Base-by-base conservation (phyloP, 2,797 vertebrate species). In the Malacoraja senta region DNA sequence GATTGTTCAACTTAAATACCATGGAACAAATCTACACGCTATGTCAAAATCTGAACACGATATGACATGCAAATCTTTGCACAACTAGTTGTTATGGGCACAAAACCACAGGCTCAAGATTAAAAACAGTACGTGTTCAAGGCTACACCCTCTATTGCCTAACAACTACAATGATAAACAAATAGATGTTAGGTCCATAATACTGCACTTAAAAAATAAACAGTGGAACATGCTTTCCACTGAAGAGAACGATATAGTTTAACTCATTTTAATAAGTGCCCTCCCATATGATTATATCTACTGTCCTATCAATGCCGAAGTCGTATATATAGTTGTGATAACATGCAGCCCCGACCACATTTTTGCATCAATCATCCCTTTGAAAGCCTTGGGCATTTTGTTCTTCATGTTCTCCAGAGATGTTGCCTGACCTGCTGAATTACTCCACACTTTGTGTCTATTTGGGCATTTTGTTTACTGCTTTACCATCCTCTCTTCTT, bases 91-190 rank as follows among this genome's bases (percentile, higher is more conserved):
- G 83, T 63, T 86, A 63, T 65, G n/a, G 29, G 63, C 61, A 35
- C 68, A 88, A 88, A 88, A 68, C 84, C 84, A 88, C 84, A 88
- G 63, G 84, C 63, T 88, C 84, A 63, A 88, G 17, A 35, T 32
- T 88, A 68, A 88, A 68, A 68, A 63, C 84, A 68, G 63, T 17
- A 61, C 35, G 29, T 21, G 63, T 32, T 88, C 84, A 88, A 68
- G 2, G 84, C 32, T 68, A 88, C 63, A 88, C 84, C 84, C 61
- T 88, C n/a, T 1, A 88, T 88, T 88, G 63, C 63, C 29, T 35
- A 88, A 88, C 84, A 68, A 68, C 84, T 65, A 88, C 8, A 88
- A 88, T 35, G 61, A 35, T 35, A 88, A 88, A 88, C 84, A 88
- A 88, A 88, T 68, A 35, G 61, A 63, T n/a, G 17, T 68, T 68